Percentiles rank a stretch among this genome's conserved stretches.
Conservation (phyloP, 2,113 vertebrate genomes). For the Serinus canaria region DNA sequence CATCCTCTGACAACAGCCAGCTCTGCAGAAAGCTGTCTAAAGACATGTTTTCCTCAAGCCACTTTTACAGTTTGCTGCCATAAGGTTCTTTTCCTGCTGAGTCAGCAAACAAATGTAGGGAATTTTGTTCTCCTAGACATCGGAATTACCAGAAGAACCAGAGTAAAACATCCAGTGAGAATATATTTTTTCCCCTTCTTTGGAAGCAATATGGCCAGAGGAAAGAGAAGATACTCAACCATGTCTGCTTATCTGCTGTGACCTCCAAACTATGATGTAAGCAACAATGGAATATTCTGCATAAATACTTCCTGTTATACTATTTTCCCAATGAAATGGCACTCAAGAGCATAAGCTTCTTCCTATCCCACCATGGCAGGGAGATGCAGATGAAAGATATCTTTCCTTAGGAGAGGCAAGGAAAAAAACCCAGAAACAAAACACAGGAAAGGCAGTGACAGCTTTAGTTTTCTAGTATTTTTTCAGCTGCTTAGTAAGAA, state of each 20-base stretch:
- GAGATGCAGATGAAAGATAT: neutral
- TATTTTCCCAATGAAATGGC: neutral
- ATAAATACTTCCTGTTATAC: neutral
- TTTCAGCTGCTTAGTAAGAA: neutral
- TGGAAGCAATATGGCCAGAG: neutral
- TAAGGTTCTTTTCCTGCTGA: neutral
- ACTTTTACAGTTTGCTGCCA: neutral
- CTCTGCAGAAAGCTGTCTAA: neutral
- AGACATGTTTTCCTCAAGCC: neutral
- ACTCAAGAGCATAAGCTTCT: neutral
- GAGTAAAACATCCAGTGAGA: neutral
- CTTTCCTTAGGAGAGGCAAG: neutral
- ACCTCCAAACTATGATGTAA: neutral
- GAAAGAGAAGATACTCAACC: neutral
- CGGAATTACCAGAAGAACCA: neutral
- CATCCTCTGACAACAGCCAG: neutral
- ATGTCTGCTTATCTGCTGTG: neutral
- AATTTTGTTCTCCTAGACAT: neutral
- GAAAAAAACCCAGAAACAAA: neutral
- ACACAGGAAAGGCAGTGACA: neutral
- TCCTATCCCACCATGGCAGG: neutral
- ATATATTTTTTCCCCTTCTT: neutral
- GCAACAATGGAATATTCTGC: neutral
- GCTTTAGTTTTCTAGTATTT: neutral
- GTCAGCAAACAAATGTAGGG: neutral